Evolutionary conservation across 2,797 vertebrate species (phyloP), one percentile per base, ranked within the genome.

Genomic region (Channallabes apus): DNA sequence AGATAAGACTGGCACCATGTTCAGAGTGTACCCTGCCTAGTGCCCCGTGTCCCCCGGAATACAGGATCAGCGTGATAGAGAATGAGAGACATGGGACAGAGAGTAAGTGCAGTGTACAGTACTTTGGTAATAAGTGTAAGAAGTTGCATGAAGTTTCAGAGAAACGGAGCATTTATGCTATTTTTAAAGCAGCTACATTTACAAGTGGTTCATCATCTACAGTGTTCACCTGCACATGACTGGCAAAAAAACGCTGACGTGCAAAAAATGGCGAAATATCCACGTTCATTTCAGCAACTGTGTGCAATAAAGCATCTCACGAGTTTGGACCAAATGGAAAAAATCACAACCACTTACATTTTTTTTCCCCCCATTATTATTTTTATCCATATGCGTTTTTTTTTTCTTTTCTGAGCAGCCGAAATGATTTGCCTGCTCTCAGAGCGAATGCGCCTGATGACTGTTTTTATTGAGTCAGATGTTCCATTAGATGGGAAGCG

Each of bases 401-500:
- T 54, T 93, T 92, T 87, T 88, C 93, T 56, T 56, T 59, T 15
- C 29, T 91, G 91, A 92, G 91, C 90, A 91, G 90, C 88, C 90
- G 90, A 93, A 94, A 95, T 93, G 88, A 94, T 94, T 93, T 92
- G 92, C 92, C 88, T 87, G 92, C 93, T 93, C 93, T 95, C 92
- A 90, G 91, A 85, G 84, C 86, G 89, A 93, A 91, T 94, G 93
- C 92, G 92, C 87, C 88, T 89, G 91, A 94, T 94, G 92, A 93
- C 94, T 94, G 93, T 94, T 94, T 94, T 94, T 94, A 95, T 95
- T 94, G 93, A 95, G 92, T 95, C 91, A 89, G 91, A 94, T 95
- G 93, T 94, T 94, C 94, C 93, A 95, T 96, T 95, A 93, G 92
- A 46, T 88, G 87, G 73, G 89, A 86, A 92, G 90, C 86, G 90